A percentile compares a stretch with the other conserved stretches of the same genome.
These are phyloP conservation scores for Scopus umbretta DNA, from an alignment of 2,113 vertebrate species.

Conservation along the genomic window DNA sequence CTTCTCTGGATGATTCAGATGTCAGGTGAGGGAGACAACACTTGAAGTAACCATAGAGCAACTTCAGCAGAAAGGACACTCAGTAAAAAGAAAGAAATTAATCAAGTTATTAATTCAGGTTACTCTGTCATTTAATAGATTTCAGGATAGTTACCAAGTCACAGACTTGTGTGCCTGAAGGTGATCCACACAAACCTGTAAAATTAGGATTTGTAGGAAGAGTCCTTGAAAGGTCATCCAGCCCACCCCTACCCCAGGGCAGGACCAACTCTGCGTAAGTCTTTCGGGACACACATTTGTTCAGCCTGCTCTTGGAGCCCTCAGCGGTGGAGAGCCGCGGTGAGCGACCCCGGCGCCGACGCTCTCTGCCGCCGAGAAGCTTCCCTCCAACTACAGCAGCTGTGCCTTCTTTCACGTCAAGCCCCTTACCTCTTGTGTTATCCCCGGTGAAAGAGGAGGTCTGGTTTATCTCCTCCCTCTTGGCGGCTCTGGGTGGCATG, in stretches of 20 bases:
- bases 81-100: not conserved
- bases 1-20: not conserved
- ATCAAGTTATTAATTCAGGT: not conserved
- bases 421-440: not conserved
- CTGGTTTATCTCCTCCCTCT: not conserved
- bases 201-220: not conserved
- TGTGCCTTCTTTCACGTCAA: not conserved
- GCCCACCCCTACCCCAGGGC: not conserved
- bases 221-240: not conserved
- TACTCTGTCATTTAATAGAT: not conserved
- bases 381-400: not conserved
- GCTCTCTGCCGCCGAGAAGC: fast-evolving
- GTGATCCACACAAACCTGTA: not conserved
- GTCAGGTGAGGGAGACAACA: not conserved
- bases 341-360: fast-evolving
- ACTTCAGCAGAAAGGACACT: not conserved
- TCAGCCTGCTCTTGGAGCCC: not conserved
- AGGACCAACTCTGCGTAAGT: not conserved
- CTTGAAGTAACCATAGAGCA: not conserved
- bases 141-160: not conserved
- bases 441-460: not conserved
- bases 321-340: fast-evolving
- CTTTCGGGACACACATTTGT: not conserved
- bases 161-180: not conserved
- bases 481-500: not conserved